Base-by-base conservation (phyloP, 2,888 invertebrate genomes). In the Papilio protenor region DNA sequence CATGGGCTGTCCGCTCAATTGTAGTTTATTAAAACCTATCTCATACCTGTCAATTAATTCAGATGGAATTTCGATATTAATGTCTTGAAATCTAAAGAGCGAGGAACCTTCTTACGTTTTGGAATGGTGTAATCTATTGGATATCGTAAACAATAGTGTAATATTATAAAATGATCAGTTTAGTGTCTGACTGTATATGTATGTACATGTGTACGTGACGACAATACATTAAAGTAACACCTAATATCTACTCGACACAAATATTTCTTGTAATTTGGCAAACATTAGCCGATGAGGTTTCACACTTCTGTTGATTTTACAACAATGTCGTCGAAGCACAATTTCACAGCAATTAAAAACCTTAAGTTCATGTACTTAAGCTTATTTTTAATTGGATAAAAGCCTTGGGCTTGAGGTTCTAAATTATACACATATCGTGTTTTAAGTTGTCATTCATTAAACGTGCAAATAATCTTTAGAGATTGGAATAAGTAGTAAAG, bases 301-400 rank as follows among this genome's bases (percentile, higher is more conserved):
- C 61, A 23, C 61, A 61, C 61, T 61, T 61, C 61, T 61, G 61
- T 61, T 61, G 61, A 61, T 61, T 61, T 61, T 61, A 61, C 61
- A 55, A 55, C 55, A 61, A 61, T 61, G 61, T 61, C 61, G 61
- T 61, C 12, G 27, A 61, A 12, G 57, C 18, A 14, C 23, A 61
- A 10, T 23, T 61, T 61, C 23, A 23, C 23, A 27, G 61, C 27
- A 23, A 61, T 23, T 27, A 16, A 5, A 16, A 27, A 61, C 61
- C 61, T 23, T 23, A 27, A 14, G 5, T 27, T 6, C 6, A 23
- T 16, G 40, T 0, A 14, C 27, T 61, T 16, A 18, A 64, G 64
- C 18, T 6, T 18, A 64, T 33, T 64, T 64, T 33, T 33, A 14
- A 4, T 33, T 64, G 61, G 6, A 27, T 27, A 64, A 27, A 64